Conservation (phyloP, 2,797 vertebrate genomes). For the Hybognathus amarus region DNA sequence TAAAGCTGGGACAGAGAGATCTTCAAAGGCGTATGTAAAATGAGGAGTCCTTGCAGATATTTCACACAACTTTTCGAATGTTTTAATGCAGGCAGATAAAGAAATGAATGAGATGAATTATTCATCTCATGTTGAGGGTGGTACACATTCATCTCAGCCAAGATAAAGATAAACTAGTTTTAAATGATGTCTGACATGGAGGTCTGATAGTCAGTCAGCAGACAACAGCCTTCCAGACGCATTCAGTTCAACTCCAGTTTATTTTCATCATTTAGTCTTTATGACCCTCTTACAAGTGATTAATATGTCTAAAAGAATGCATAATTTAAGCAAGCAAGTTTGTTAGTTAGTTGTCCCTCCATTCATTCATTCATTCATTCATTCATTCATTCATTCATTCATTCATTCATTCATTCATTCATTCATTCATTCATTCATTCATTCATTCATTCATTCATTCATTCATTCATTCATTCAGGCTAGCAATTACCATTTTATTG, state of each 20-base stretch:
- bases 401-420: too few species aligned
- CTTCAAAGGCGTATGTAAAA: constrained; percentile 30
- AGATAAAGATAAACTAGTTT: constrained; percentile 54
- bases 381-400: too few species aligned
- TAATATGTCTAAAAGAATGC: neutral
- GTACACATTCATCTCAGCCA: constrained; percentile 44
- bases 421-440: too few species aligned
- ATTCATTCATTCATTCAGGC: too few species aligned
- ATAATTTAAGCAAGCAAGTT: too few species aligned
- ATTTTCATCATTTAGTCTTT: neutral
- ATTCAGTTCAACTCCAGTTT: constrained; percentile 8
- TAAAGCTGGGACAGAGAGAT: constrained; percentile 44
- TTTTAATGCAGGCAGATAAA: constrained; percentile 22
- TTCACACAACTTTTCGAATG: constrained; percentile 20
- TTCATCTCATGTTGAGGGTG: constrained; percentile 43
- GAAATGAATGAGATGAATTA: constrained; percentile 52
- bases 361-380: too few species aligned
- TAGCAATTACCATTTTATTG: too few species aligned
- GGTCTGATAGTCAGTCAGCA: constrained; percentile 18
- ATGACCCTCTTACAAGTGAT: constrained; percentile 13
- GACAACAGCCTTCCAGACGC: constrained; percentile 15
- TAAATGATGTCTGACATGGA: constrained; percentile 48
- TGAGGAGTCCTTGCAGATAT: constrained; percentile 35
- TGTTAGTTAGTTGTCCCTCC: too few species aligned
- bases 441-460: too few species aligned